Conservation (phyloP, 1,140 invertebrate genomes). For the Diabrotica undecimpunctata region DNA sequence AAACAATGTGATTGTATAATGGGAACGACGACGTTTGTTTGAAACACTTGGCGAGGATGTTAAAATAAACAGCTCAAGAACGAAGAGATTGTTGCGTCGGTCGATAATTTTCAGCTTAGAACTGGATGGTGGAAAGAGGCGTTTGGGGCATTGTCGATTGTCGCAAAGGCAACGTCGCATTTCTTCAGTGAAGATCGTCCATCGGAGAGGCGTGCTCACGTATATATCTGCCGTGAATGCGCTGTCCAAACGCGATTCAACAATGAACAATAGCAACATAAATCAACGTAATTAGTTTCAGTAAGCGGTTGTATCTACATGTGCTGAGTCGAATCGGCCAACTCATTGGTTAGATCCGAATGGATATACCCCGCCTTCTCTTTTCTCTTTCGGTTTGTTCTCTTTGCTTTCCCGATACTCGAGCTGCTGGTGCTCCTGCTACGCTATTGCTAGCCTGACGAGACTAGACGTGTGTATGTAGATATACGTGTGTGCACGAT, state of each 20-base stretch:
- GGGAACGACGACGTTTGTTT: no score
- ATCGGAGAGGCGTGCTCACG: conserved; percentile 42
- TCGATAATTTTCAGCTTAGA: no score
- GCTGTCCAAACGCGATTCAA: conserved; percentile 48
- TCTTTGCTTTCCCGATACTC: neutral
- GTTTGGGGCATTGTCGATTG: no score
- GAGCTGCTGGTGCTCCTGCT: neutral
- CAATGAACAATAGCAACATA: conserved; percentile 65
- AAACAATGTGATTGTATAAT: no score
- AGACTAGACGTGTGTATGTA: neutral
- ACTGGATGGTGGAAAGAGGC: no score
- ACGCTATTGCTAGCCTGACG: neutral
- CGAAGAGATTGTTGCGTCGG: no score
- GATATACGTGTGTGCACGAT: conserved; percentile 5
- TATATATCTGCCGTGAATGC: conserved; percentile 31
- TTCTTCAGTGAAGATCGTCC: conserved; percentile 10
- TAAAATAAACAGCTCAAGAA: no score
- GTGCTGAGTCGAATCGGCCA: conserved; percentile 40
- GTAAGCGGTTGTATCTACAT: conserved; percentile 48
- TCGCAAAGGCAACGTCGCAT: neutral
- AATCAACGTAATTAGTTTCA: conserved; percentile 66
- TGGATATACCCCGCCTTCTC: conserved; percentile 44
- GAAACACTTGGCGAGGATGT: no score
- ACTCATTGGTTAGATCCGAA: conserved; percentile 45
- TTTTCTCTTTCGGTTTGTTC: conserved; percentile 4